Conservation (phyloP, 2,113 vertebrate species). For the Gavia stellata region DNA sequence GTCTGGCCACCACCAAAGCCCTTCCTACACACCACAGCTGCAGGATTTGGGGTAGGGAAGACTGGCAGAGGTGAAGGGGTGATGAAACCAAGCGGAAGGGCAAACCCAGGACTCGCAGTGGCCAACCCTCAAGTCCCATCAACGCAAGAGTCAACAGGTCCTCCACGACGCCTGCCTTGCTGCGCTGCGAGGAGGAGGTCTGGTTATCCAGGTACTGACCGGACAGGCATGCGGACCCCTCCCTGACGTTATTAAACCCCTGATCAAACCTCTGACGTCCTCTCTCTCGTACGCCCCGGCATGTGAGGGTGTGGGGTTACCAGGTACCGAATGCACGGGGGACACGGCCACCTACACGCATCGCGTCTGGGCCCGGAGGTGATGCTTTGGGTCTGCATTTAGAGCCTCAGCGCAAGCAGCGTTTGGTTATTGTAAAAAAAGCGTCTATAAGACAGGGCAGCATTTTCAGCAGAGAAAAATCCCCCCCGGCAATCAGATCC, state of each 20-base stretch:
- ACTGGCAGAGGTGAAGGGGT: not conserved
- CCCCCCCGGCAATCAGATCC: fast-evolving
- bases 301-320: not conserved
- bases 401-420: not conserved
- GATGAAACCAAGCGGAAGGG: not conserved
- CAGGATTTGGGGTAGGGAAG: not conserved
- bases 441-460: not conserved
- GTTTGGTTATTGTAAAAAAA: not conserved
- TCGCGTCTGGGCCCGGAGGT: not conserved
- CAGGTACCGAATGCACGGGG: fast-evolving
- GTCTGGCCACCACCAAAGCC: not conserved
- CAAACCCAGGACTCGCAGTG: not conserved
- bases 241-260: not conserved
- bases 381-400: not conserved
- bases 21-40: not conserved
- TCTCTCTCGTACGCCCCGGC: fast-evolving
- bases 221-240: not conserved
- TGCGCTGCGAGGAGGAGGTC: not conserved
- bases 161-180: not conserved
- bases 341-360: fast-evolving
- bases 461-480: not conserved
- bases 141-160: not conserved
- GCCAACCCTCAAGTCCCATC: not conserved
- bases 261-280: not conserved
- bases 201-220: not conserved